phyloP scores from a whole-genome alignment of 2,888 invertebrate genomes.

The Perizoma flavofasciatum region DNA sequence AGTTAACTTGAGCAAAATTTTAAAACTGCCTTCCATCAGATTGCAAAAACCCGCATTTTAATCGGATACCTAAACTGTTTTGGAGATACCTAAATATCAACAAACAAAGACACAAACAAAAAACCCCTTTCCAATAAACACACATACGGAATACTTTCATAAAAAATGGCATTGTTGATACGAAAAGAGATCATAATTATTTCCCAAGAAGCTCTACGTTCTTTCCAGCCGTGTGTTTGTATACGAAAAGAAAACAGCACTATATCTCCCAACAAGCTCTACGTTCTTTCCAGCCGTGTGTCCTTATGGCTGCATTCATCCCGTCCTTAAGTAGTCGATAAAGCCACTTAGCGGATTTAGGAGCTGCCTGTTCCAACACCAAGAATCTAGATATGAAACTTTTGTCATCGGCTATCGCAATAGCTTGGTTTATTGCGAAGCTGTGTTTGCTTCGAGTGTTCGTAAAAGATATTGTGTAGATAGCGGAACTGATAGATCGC shows the following conservation, averaged over 20 bases:
- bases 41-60: no score
- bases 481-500: slow-evolving; percentile 18
- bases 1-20: no score
- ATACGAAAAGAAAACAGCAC: no score
- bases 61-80: no score
- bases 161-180: slow-evolving; percentile 24
- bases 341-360: slow-evolving; percentile 66
- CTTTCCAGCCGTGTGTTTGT: slow-evolving; percentile 35
- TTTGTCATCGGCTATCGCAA: slow-evolving; percentile 22
- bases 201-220: slow-evolving; percentile 23
- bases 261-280: slow-evolving; percentile 20
- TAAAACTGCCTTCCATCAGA: no score
- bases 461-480: slow-evolving; percentile 19
- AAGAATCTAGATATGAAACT: slow-evolving; percentile 35
- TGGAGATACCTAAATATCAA: no score
- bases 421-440: slow-evolving; percentile 46
- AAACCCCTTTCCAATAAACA: no score
- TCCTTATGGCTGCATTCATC: slow-evolving; percentile 54
- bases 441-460: slow-evolving; percentile 17
- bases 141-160: no score
- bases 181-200: no score
- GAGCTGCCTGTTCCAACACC: slow-evolving; percentile 57
- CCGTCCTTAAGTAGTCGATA: slow-evolving; percentile 55
- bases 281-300: slow-evolving; percentile 24
- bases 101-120: no score